phyloP scores from a whole-genome alignment of 2,113 vertebrate species.

The Toxostoma redivivum region DNA sequence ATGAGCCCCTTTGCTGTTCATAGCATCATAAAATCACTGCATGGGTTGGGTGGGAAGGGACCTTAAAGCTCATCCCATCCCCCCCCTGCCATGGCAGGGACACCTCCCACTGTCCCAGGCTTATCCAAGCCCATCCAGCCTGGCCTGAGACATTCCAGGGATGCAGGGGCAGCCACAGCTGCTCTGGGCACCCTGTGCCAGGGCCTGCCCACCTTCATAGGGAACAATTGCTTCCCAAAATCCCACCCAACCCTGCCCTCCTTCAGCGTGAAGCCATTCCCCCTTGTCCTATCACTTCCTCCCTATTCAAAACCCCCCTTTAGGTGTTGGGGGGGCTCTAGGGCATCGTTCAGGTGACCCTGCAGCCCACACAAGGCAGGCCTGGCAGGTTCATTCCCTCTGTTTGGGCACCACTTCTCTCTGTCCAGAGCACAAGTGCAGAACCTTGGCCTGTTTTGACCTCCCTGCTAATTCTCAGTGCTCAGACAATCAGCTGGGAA shows the following conservation, averaged over 20 bases:
- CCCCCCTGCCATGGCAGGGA: not conserved
- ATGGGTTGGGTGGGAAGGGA: not conserved
- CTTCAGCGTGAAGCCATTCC: not conserved
- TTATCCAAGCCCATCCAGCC: not conserved
- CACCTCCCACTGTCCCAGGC: accelerated
- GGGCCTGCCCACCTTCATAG: accelerated
- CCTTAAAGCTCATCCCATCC: accelerated
- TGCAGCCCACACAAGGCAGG: not conserved
- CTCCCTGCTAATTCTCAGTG: not conserved
- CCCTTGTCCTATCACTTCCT: too few relatives aligned
- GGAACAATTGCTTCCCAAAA: accelerated
- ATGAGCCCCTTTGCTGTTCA: accelerated
- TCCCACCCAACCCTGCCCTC: not conserved
- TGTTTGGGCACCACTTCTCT: not conserved
- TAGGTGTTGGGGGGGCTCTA: accelerated
- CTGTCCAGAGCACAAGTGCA: not conserved
- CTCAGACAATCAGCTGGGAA: not conserved
- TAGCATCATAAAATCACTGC: accelerated
- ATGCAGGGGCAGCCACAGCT: not conserved
- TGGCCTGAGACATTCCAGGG: not conserved
- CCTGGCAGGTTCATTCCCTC: not conserved
- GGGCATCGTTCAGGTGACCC: not conserved
- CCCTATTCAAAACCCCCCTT: accelerated
- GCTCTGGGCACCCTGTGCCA: not conserved
- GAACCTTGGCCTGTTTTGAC: not conserved